Percentiles rank a stretch among this genome's conserved stretches.
These are phyloP conservation scores for Cloeon dipterum DNA, from an alignment of 2,888 invertebrate genomes.

Conservation along the genomic window DNA sequence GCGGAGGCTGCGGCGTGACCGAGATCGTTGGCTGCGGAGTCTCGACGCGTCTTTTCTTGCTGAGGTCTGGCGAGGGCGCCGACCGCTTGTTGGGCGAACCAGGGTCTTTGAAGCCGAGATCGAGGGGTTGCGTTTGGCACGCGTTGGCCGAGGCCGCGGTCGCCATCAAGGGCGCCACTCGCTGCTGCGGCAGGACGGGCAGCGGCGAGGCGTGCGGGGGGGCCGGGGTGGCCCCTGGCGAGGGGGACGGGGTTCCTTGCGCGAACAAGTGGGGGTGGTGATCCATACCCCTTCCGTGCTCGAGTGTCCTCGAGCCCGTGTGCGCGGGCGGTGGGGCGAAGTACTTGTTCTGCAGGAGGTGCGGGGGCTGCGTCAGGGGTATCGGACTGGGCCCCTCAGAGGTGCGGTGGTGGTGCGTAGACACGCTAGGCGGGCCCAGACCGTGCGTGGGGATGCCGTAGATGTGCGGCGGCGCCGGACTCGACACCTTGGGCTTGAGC, in stretches of 20 bases:
- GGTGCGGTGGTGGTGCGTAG: constrained; percentile 22
- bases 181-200: constrained; percentile 9
- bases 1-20: constrained; percentile 10
- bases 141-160: too few species aligned
- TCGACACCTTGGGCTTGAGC: constrained; percentile 43
- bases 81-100: constrained; percentile 39
- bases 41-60: constrained; percentile 36
- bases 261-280: constrained; percentile 15
- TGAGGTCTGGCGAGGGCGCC: constrained; percentile 25
- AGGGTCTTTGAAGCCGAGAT: constrained; percentile 31
- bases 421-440: constrained; percentile 25
- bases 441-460: constrained; percentile 33
- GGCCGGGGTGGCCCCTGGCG: constrained; percentile 15
- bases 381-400: constrained; percentile 20
- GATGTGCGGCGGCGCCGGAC: constrained; percentile 52
- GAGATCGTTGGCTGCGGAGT: constrained; percentile 15
- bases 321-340: constrained; percentile 27
- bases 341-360: constrained; percentile 20
- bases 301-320: constrained; percentile 10
- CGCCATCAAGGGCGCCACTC: not conserved
- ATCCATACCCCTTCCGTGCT: too few species aligned
- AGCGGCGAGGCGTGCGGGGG: constrained; percentile 7
- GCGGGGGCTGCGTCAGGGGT: constrained; percentile 31
- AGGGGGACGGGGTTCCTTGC: constrained; percentile 12
- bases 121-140: constrained; percentile 56